Evolutionary conservation across 2,797 vertebrate genomes (phyloP).

Genomic region (Propithecus deckenii): DNA sequence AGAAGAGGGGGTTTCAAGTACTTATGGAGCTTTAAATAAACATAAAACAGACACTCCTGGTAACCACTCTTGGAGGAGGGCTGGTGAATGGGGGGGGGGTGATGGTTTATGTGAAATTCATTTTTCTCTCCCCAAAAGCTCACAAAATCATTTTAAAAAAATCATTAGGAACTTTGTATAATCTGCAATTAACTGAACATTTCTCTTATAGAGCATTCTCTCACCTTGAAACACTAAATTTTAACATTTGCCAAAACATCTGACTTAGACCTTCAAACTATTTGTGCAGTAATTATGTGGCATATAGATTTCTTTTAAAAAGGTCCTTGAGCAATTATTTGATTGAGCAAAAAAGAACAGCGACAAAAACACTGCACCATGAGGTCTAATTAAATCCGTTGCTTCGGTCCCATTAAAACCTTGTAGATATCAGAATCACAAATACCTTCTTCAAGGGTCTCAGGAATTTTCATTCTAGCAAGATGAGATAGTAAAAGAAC

Average conservation of each 20-base stretch:
- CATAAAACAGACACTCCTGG: background rate
- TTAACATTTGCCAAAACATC: slow-evolving; percentile 48
- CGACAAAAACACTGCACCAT: background rate
- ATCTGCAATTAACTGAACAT: slow-evolving; percentile 52
- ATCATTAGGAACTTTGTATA: background rate
- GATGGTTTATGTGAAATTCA: background rate
- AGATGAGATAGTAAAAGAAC: slow-evolving; percentile 95
- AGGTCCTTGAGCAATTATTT: slow-evolving; percentile 38
- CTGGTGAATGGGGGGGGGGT: too few relatives aligned
- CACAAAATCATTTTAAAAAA: background rate
- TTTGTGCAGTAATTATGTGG: slow-evolving; percentile 52
- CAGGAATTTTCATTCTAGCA: slow-evolving; percentile 96
- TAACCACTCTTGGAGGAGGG: background rate
- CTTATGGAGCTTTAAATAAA: slow-evolving; percentile 17
- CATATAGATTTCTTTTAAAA: background rate
- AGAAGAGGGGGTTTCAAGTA: background rate
- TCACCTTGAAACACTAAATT: slow-evolving; percentile 52
- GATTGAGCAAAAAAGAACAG: slow-evolving; percentile 14
- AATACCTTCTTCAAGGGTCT: slow-evolving; percentile 96
- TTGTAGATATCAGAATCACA: slow-evolving; percentile 62
- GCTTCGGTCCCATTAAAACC: background rate
- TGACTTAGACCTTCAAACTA: slow-evolving; percentile 52
- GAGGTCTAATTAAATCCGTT: background rate
- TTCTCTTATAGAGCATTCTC: slow-evolving; percentile 39
- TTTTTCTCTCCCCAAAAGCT: background rate